Evolutionary conservation across 2,797 vertebrate genomes (phyloP).

Genomic region (Chelidonichthys spinosus): DNA sequence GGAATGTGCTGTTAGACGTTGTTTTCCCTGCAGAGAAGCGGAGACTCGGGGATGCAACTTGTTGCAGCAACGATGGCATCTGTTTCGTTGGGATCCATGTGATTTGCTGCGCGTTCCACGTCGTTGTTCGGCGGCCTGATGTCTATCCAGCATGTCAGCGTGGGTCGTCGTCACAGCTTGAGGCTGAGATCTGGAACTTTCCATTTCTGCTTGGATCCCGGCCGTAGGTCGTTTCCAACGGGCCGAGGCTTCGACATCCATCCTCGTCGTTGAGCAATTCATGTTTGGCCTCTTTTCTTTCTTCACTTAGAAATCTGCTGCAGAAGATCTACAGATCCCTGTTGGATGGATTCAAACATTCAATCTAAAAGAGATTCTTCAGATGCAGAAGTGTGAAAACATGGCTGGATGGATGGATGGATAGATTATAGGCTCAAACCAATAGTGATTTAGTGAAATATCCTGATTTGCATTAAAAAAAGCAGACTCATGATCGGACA

Average conservation of each 20-base stretch:
- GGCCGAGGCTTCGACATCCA: conserved; percentile 2
- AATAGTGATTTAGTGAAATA: too few species aligned
- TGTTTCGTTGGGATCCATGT: conserved; percentile 39
- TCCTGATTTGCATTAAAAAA: too few species aligned
- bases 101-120: conserved; percentile 47
- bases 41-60: conserved; percentile 46
- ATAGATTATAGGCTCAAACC: too few species aligned
- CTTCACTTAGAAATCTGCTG: neutral
- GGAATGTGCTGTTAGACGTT: conserved; percentile 72
- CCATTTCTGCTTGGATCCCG: conserved; percentile 25
- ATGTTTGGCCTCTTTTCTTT: conserved; percentile 3
- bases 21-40: conserved; percentile 54
- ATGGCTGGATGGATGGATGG: neutral
- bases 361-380: neutral
- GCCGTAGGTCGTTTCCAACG: conserved; percentile 13
- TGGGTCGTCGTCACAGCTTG: conserved; percentile 7
- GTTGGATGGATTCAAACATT: conserved; percentile 2
- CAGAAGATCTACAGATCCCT: neutral
- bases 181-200: conserved; percentile 36
- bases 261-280: conserved; percentile 13
- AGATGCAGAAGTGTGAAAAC: neutral
- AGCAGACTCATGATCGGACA: too few species aligned
- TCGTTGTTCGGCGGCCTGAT: conserved; percentile 37
- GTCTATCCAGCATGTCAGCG: conserved; percentile 3
- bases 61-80: conserved; percentile 16